phyloP scores from a whole-genome alignment of 2,113 vertebrate species.

The Heterochromis multidens region DNA sequence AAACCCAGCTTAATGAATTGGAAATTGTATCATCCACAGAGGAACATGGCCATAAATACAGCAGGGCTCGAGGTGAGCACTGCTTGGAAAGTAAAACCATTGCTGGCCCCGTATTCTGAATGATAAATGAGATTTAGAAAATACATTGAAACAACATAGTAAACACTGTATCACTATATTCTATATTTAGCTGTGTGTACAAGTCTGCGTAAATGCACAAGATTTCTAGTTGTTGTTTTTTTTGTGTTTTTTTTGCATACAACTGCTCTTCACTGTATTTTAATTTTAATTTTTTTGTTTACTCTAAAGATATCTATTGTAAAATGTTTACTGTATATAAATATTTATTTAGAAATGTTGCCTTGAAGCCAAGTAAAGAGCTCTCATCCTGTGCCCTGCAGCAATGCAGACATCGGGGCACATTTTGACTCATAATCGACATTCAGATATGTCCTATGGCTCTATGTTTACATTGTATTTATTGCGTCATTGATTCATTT shows the following conservation, averaged over 20 bases:
- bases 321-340: not conserved
- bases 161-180: not conserved
- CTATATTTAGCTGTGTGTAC: not conserved
- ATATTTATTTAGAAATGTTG: not conserved
- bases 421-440: not conserved
- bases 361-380: not conserved
- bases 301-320: not conserved
- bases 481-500: conserved; percentile 5
- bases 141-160: not conserved
- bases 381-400: not conserved
- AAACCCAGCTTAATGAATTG: conserved; percentile 68
- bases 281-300: not conserved
- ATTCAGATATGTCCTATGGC: not conserved
- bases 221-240: not conserved
- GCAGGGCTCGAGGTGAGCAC: not conserved
- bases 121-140: conserved; percentile 53
- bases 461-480: not conserved
- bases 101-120: conserved; percentile 8
- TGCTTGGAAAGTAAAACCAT: conserved; percentile 30
- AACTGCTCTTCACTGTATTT: not conserved
- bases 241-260: not conserved
- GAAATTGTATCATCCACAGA: conserved; percentile 64
- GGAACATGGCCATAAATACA: conserved; percentile 40
- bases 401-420: not conserved
- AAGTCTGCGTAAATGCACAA: not conserved